A percentile compares a stretch with the other conserved stretches of the same genome.
Conservation (phyloP, 2,113 vertebrate genomes). For the Ciconia boyciana region DNA sequence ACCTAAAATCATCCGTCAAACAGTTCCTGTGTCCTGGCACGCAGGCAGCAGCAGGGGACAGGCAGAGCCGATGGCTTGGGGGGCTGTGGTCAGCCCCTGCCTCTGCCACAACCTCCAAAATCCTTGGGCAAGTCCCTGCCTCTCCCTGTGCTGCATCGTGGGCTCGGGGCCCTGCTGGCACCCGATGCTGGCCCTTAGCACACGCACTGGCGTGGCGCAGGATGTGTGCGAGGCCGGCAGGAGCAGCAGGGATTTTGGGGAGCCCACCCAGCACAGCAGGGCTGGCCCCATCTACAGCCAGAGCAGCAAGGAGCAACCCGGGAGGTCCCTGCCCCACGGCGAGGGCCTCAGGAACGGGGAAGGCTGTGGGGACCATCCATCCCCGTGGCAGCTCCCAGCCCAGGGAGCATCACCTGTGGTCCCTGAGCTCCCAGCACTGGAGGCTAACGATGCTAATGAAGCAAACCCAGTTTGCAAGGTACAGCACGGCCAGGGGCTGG, state of each 20-base stretch:
- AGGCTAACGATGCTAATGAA: not conserved
- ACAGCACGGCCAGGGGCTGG: not conserved
- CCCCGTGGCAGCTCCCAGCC: not conserved
- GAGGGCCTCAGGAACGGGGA: rapidly evolving
- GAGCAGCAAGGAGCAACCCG: not conserved
- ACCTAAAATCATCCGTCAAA: not conserved
- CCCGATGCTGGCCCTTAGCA: not conserved
- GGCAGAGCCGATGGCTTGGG: not conserved
- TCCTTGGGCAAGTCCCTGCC: not conserved
- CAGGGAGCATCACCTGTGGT: not conserved
- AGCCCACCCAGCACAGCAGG: not conserved
- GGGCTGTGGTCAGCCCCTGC: not conserved
- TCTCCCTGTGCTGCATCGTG: rapidly evolving
- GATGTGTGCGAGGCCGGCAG: not conserved
- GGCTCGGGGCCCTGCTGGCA: not conserved
- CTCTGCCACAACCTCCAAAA: not conserved
- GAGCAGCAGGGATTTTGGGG: not conserved
- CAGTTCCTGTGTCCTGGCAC: not conserved
- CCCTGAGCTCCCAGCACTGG: not conserved
- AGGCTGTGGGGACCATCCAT: not conserved
- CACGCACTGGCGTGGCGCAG: rapidly evolving
- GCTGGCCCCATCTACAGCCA: not conserved
- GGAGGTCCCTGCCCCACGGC: not conserved
- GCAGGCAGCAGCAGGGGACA: not conserved
- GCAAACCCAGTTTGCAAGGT: not conserved